Base-by-base conservation (phyloP, 2,888 invertebrate species). In the Oscheius sp. region DNA sequence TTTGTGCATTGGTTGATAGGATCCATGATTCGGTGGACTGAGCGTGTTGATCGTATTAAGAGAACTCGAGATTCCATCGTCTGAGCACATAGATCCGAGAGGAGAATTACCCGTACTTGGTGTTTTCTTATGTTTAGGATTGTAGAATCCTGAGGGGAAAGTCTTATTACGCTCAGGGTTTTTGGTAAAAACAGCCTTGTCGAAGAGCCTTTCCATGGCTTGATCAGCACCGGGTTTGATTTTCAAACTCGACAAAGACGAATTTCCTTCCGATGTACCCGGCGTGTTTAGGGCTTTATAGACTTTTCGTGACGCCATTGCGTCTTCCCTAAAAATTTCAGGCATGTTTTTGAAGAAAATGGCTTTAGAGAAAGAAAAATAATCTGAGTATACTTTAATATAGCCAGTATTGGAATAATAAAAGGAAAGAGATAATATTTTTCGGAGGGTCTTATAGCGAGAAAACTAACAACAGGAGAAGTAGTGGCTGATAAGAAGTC, bases 71-170 rank as follows among this genome's bases (percentile, higher is more conserved):
- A 65, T 45, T 8, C 58, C 68, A 29, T 68, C 68, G 27, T 68
- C 68, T 6, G 66, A 34, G n/a, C n/a, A n/a, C n/a, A n/a, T n/a
- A 2, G 61, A 61, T 20, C 65, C 58, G 64, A 73, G 73, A 5
- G 77, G 77, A 20, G 73, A 73, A 65, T 75, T 73, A 39, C 77
- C 77, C 10, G 77, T 73, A 71, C 77, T 77, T 48, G 73, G 75
- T 27, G 71, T 73, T 46, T 72, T 65, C 27, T 25, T 33, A 34
- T 73, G 71, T 37, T 72, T 20, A 25, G 48, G 25, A 3, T 63
- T 61, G 29, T 68, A 68, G 50, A 48, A 68, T 33, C 58, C 37
- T 3, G 46, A 25, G 20, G 68, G 68, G 42, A 66, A 31, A 10
- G 45, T 25, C 27, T 23, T 27, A 25, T 5, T n/a, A 48, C 48